A percentile compares a stretch with the other conserved stretches of the same genome.
phyloP scores from a whole-genome alignment of 2,888 invertebrate species.

The Tenodera sinensis region DNA sequence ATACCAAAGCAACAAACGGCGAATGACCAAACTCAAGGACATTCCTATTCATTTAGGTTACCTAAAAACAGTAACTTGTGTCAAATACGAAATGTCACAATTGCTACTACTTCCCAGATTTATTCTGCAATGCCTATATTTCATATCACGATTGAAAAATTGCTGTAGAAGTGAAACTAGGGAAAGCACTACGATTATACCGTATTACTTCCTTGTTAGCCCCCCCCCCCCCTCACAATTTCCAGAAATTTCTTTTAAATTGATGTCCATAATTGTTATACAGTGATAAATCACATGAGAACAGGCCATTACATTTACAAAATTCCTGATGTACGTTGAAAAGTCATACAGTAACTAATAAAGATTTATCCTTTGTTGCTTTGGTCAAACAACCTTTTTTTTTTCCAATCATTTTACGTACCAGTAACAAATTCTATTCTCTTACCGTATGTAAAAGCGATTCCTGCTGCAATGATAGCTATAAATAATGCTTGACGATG shows the following conservation, averaged over 20 bases:
- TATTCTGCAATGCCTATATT: neutral
- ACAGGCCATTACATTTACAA: too few species aligned
- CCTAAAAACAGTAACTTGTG: too few species aligned
- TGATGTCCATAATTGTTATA: too few species aligned
- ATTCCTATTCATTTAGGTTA: too few species aligned
- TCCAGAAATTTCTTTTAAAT: neutral
- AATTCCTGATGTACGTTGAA: neutral
- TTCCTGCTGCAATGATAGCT: neutral
- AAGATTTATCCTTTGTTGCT: neutral
- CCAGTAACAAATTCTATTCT: neutral
- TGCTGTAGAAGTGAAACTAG: neutral
- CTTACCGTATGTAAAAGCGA: neutral
- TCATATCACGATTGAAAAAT: neutral
- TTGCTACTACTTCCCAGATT: neutral
- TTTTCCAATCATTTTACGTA: neutral
- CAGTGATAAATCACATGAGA: too few species aligned
- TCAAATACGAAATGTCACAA: too few species aligned
- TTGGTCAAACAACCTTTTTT: neutral
- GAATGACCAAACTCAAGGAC: too few species aligned
- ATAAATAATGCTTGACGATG: neutral
- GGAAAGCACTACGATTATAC: neutral
- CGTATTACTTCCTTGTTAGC: neutral
- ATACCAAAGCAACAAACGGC: too few species aligned
- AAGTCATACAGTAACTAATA: neutral
- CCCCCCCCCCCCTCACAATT: neutral